A percentile compares a stretch with the other conserved stretches of the same genome.
phyloP scores from a whole-genome alignment of 2,797 vertebrate species.

The Ambastaia sidthimunki region DNA sequence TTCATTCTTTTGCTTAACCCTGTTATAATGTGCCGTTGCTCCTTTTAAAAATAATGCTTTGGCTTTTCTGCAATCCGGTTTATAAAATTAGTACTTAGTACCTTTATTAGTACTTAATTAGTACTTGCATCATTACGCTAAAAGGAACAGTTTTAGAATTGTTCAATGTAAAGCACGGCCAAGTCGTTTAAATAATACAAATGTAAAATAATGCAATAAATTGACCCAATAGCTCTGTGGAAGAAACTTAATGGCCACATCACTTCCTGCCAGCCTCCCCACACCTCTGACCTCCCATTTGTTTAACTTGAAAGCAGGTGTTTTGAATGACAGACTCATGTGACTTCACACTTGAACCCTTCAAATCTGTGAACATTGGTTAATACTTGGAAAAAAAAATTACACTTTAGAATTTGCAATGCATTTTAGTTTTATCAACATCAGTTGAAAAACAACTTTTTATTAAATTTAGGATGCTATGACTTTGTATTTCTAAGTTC shows the following conservation, averaged over 20 bases:
- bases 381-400: too few species aligned
- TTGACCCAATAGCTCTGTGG: not conserved
- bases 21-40: not conserved
- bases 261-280: slow-evolving; percentile 16
- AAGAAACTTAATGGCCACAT: not conserved
- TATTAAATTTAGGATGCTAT: too few species aligned
- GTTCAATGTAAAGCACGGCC: too few species aligned
- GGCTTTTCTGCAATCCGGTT: not conserved
- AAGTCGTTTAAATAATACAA: not conserved
- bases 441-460: too few species aligned
- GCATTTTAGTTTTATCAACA: too few species aligned
- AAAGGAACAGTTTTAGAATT: too few species aligned
- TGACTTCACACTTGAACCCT: not conserved
- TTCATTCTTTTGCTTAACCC: not conserved
- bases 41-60: not conserved
- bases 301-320: slow-evolving; percentile 35
- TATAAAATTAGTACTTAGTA: not conserved
- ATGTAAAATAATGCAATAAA: not conserved
- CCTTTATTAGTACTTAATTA: too few species aligned
- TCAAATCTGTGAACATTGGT: too few species aligned
- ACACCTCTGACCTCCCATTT: slow-evolving; percentile 3
- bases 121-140: too few species aligned
- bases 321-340: slow-evolving; percentile 73
- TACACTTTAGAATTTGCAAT: too few species aligned
- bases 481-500: too few species aligned